A percentile compares a stretch with the other conserved stretches of the same genome.
These are phyloP conservation scores for Phylloscopus trochilus DNA, from an alignment of 2,113 vertebrate genomes.

Conservation along the genomic window DNA sequence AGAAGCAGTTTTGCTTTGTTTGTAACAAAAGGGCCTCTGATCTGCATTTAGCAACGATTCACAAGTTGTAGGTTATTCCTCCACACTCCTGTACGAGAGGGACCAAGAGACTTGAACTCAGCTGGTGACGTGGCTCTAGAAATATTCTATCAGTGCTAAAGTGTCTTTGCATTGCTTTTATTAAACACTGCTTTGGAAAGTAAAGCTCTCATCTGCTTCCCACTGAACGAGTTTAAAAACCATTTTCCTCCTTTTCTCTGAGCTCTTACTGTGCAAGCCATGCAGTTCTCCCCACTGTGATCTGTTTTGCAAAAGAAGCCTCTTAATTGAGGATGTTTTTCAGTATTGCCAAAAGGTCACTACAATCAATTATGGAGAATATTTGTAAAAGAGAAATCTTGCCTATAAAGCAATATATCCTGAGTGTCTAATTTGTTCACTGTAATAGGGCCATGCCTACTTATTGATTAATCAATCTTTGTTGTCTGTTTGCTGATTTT, in stretches of 20 bases:
- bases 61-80: neutral
- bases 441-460: constrained; percentile 73
- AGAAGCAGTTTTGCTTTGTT: neutral
- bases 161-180: neutral
- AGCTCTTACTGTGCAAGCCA: neutral
- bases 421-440: constrained; percentile 72
- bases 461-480: constrained; percentile 77
- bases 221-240: neutral
- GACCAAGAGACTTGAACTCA: neutral
- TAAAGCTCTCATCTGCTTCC: constrained; percentile 11
- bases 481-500: constrained; percentile 55
- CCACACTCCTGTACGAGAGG: neutral
- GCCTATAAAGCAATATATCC: constrained; percentile 69
- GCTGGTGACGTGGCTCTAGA: neutral
- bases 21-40: neutral
- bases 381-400: constrained; percentile 71
- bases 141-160: neutral
- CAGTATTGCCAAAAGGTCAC: constrained; percentile 65
- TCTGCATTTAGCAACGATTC: neutral
- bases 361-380: constrained; percentile 65
- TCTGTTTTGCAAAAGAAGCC: constrained; percentile 33
- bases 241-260: neutral
- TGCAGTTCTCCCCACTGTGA: neutral
- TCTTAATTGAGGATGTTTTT: constrained; percentile 65
- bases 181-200: constrained; percentile 3